Percentiles rank a stretch among this genome's conserved stretches.
Conservation (phyloP, 2,113 vertebrate genomes). For the Vidua chalybeata region DNA sequence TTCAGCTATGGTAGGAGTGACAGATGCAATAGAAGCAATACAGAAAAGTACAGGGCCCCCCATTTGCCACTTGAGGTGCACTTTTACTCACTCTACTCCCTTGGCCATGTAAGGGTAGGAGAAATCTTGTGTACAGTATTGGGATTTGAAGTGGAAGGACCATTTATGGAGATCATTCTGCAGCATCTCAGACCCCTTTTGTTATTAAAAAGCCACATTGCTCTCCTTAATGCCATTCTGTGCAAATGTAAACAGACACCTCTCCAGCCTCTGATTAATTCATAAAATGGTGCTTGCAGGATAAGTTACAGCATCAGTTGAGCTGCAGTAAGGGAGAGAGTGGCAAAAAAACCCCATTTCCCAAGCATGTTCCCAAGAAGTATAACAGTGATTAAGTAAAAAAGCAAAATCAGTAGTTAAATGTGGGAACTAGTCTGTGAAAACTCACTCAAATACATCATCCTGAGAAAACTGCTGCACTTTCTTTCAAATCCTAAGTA, state of each 20-base stretch:
- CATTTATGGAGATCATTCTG: not conserved
- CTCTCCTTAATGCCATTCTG: not conserved
- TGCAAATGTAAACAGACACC: not conserved
- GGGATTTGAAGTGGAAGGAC: not conserved
- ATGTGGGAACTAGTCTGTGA: not conserved
- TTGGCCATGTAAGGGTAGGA: not conserved
- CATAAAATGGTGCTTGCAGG: not conserved
- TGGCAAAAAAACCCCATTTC: not conserved
- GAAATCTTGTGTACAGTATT: not conserved
- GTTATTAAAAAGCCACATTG: not conserved
- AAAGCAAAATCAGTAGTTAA: not conserved
- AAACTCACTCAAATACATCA: not conserved
- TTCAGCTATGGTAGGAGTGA: not conserved
- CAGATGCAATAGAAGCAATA: not conserved
- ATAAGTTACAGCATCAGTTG: not conserved
- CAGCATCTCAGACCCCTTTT: not conserved
- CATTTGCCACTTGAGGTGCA: not conserved
- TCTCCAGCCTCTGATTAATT: not conserved
- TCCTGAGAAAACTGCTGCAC: not conserved
- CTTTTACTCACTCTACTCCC: not conserved
- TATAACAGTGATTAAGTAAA: not conserved
- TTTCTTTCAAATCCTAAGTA: not conserved
- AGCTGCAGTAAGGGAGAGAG: not conserved
- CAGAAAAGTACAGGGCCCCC: not conserved
- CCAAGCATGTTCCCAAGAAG: not conserved